phyloP scores from a whole-genome alignment of 1,140 invertebrate genomes.

The Brachionus rotundiformis region DNA sequence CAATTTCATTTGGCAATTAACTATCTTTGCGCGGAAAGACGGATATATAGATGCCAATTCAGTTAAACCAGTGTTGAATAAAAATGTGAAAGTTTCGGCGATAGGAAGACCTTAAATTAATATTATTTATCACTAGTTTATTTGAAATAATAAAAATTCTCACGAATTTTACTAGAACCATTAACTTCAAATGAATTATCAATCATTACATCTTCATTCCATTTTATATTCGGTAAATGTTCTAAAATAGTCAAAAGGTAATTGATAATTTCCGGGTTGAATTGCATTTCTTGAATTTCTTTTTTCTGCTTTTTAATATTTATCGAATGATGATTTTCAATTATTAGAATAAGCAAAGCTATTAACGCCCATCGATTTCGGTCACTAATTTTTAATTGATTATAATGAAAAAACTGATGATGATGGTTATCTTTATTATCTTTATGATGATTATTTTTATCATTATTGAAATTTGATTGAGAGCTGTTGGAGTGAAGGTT shows the following conservation, averaged over 20 bases:
- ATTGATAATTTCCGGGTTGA: constrained; percentile 14
- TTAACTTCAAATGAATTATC: constrained; percentile 56
- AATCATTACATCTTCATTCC: constrained; percentile 57
- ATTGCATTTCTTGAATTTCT: background rate
- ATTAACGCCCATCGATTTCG: constrained; percentile 15
- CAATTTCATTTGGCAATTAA: constrained; percentile 56
- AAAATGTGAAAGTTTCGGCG: constrained; percentile 59
- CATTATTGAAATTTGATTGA: background rate
- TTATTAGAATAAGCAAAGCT: constrained; percentile 25
- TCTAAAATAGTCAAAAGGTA: constrained; percentile 54
- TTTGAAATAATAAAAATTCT: background rate
- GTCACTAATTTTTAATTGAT: constrained; percentile 19
- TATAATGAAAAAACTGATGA: background rate
- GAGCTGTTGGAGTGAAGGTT: background rate
- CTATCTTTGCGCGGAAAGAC: constrained; percentile 55
- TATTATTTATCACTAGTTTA: background rate
- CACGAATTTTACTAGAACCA: background rate
- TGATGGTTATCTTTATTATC: background rate
- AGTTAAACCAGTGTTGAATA: constrained; percentile 58
- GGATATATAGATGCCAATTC: constrained; percentile 58
- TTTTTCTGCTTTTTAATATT: constrained; percentile 4
- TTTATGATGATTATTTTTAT: background rate
- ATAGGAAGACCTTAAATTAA: constrained; percentile 57
- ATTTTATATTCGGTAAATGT: constrained; percentile 56
- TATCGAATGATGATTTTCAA: constrained; percentile 23